A percentile compares a stretch with the other conserved stretches of the same genome.
Evolutionary conservation across 2,888 invertebrate genomes (phyloP).

Genomic region (Silvanus unidentatus): DNA sequence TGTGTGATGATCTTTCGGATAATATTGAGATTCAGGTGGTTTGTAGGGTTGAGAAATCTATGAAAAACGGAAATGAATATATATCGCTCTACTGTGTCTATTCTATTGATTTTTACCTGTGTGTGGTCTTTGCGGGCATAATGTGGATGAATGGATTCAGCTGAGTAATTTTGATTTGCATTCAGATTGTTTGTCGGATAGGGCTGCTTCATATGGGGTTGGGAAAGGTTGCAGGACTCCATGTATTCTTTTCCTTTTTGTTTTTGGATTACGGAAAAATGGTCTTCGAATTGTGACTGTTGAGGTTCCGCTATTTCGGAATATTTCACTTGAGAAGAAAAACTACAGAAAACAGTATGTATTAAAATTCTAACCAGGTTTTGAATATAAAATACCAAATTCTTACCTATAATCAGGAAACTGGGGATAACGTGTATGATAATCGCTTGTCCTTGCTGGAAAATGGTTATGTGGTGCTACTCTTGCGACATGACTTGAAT

Average conservation of each 20-base stretch:
- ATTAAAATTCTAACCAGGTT: too few species aligned
- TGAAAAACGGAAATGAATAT: too few species aligned
- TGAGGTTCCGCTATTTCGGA: constrained; percentile 36
- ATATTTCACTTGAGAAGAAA: constrained; percentile 37
- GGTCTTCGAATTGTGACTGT: not conserved
- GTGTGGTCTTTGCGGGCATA: constrained; percentile 33
- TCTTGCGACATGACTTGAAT: constrained; percentile 38
- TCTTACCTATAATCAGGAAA: constrained; percentile 36
- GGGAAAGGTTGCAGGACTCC: constrained; percentile 39
- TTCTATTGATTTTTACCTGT: constrained; percentile 23
- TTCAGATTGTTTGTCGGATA: constrained; percentile 24
- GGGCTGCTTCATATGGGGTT: constrained; percentile 30
- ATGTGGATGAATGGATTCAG: constrained; percentile 28
- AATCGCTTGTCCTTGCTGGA: constrained; percentile 34
- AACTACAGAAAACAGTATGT: too few species aligned
- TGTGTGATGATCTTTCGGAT: constrained; percentile 24
- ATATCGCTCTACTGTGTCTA: too few species aligned
- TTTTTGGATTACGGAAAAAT: constrained; percentile 30
- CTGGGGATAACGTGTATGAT: constrained; percentile 31
- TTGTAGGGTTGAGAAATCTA: constrained; percentile 26
- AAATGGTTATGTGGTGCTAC: constrained; percentile 44
- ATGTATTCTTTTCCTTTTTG: constrained; percentile 39
- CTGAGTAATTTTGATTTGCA: constrained; percentile 18
- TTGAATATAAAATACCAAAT: too few species aligned
- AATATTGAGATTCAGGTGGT: constrained; percentile 34